phyloP scores from a whole-genome alignment of 2,113 vertebrate species.

The Agapornis roseicollis region DNA sequence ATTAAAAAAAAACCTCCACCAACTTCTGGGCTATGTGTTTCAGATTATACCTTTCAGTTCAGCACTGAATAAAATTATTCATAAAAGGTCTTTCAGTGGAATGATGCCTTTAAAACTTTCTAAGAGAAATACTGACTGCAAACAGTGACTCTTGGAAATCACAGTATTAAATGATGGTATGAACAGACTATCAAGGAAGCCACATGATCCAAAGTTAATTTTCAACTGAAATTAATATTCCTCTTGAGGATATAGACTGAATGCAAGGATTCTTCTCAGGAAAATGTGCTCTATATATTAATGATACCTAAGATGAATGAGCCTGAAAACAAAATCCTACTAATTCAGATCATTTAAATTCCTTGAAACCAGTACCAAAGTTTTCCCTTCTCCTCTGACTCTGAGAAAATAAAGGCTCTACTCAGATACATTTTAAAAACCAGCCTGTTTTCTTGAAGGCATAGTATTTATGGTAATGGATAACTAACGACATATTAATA shows the following conservation, averaged over 20 bases:
- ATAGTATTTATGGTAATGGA: conserved; percentile 41
- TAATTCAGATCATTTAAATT: not conserved
- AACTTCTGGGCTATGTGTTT: not conserved
- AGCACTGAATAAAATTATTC: conserved; percentile 43
- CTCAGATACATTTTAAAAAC: conserved; percentile 42
- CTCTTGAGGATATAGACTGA: not conserved
- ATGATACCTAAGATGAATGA: not conserved
- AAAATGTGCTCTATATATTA: not conserved
- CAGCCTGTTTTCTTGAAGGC: conserved; percentile 7
- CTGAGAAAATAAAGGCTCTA: conserved; percentile 23
- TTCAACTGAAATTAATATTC: not conserved
- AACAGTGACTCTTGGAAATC: not conserved
- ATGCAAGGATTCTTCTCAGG: not conserved
- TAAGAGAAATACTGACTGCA: not conserved
- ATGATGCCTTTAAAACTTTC: conserved; percentile 3
- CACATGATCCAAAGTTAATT: conserved; percentile 11
- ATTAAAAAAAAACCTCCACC: not conserved
- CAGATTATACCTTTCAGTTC: conserved; percentile 8
- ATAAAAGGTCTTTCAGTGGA: conserved; percentile 29
- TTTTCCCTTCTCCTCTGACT: not conserved
- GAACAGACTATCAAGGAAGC: not conserved
- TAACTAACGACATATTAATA: conserved; percentile 68
- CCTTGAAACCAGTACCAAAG: not conserved
- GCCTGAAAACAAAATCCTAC: not conserved
- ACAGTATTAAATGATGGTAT: not conserved